A percentile compares a stretch with the other conserved stretches of the same genome.
Conservation (phyloP, 2,113 vertebrate genomes). For the Tyto alba region DNA sequence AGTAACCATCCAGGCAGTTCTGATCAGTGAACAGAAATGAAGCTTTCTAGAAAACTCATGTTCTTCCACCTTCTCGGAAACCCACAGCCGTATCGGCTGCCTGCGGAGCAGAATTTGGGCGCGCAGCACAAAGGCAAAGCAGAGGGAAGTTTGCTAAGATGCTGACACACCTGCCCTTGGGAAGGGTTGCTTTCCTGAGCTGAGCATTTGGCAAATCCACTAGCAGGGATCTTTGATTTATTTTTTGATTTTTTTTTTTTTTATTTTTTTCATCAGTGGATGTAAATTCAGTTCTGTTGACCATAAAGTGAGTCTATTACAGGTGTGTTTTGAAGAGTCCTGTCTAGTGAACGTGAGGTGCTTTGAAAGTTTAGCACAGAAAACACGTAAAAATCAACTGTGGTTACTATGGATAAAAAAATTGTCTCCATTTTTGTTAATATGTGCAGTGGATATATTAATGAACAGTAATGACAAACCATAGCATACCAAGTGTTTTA, state of each 20-base stretch:
- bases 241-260: not conserved
- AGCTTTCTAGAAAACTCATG: not conserved
- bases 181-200: not conserved
- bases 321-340: not conserved
- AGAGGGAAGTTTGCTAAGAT: not conserved
- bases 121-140: not conserved
- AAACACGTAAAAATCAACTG: not conserved
- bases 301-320: rapidly evolving
- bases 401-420: not conserved
- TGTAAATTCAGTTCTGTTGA: not conserved
- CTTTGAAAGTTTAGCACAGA: not conserved
- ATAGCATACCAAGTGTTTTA: not conserved
- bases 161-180: not conserved
- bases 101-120: not conserved
- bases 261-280: no score
- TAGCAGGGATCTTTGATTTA: not conserved
- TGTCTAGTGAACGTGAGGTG: not conserved
- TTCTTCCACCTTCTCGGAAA: not conserved
- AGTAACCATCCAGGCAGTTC: not conserved
- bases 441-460: not conserved
- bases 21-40: not conserved
- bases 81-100: rapidly evolving
- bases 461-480: not conserved
- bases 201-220: not conserved
- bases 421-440: not conserved